These are phyloP conservation scores for Neolamprologus brichardi DNA, from an alignment of 2,113 vertebrate genomes.

Conservation along the genomic window DNA sequence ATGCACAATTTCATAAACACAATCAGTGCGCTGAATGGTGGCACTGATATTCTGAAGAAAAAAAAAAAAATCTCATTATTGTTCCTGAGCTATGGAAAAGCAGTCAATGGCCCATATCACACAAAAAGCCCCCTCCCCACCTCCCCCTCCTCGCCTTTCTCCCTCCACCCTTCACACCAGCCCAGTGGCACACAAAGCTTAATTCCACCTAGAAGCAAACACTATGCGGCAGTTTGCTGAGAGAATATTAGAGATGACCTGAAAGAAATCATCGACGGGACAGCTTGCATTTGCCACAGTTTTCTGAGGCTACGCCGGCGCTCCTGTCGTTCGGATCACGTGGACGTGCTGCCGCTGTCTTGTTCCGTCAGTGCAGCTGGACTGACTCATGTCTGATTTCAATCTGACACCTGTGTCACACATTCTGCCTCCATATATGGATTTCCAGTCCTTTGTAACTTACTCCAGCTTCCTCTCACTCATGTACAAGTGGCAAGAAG, in stretches of 20 bases:
- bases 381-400: background rate
- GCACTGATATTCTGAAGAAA: constrained; percentile 62
- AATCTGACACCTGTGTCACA: background rate
- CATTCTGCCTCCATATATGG: background rate
- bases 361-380: background rate
- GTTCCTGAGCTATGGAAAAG: constrained; percentile 74
- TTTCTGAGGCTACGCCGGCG: background rate
- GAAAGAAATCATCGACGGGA: background rate
- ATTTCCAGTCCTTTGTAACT: constrained; percentile 5
- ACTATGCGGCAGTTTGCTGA: constrained; percentile 62
- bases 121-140: constrained; percentile 47
- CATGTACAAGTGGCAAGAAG: background rate
- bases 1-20: constrained; percentile 77
- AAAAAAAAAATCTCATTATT: constrained; percentile 71
- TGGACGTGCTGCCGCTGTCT: background rate
- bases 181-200: constrained; percentile 57
- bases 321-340: background rate
- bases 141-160: background rate
- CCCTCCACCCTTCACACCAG: background rate
- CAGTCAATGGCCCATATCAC: constrained; percentile 77
- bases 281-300: background rate
- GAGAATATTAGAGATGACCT: constrained; percentile 60
- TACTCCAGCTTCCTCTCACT: background rate
- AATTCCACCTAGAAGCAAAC: constrained; percentile 70
- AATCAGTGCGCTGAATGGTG: constrained; percentile 72